Conservation (phyloP, 1,140 invertebrate genomes). For the Drosophila nannoptera region DNA sequence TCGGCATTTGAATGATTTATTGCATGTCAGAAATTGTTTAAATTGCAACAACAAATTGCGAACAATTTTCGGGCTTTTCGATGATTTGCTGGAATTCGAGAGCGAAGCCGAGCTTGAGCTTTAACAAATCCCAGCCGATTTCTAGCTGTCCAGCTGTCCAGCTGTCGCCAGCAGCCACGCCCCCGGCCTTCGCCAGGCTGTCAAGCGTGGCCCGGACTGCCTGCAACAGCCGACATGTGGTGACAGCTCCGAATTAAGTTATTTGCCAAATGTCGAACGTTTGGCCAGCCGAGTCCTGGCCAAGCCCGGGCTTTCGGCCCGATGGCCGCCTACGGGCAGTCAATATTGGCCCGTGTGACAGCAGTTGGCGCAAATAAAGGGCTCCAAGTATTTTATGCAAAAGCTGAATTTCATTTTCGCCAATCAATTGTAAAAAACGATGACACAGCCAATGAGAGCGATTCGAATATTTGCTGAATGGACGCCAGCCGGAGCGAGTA, state of each 20-base stretch:
- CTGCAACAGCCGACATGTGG: slow-evolving; percentile 48
- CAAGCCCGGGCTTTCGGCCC: not conserved
- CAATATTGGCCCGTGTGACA: slow-evolving; percentile 29
- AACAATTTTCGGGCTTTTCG: no score
- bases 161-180: not conserved
- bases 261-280: slow-evolving; percentile 72
- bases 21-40: no score
- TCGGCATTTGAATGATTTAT: no score
- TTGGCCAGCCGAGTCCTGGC: slow-evolving; percentile 29
- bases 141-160: not conserved
- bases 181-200: not conserved
- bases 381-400: slow-evolving; percentile 71
- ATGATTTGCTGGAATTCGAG: not conserved
- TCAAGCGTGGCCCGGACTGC: slow-evolving; percentile 4
- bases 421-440: slow-evolving; percentile 72
- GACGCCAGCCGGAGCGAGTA: slow-evolving; percentile 29
- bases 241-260: slow-evolving; percentile 74
- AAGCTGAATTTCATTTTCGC: slow-evolving; percentile 74
- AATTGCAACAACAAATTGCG: no score
- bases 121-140: slow-evolving; percentile 5
- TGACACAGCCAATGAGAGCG: slow-evolving; percentile 47
- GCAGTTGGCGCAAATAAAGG: slow-evolving; percentile 69
- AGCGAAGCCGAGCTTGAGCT: not conserved
- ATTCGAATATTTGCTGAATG: slow-evolving; percentile 63
- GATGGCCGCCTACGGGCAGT: slow-evolving; percentile 1